phyloP scores from a whole-genome alignment of 2,888 invertebrate species.

The Plusia festucae region DNA sequence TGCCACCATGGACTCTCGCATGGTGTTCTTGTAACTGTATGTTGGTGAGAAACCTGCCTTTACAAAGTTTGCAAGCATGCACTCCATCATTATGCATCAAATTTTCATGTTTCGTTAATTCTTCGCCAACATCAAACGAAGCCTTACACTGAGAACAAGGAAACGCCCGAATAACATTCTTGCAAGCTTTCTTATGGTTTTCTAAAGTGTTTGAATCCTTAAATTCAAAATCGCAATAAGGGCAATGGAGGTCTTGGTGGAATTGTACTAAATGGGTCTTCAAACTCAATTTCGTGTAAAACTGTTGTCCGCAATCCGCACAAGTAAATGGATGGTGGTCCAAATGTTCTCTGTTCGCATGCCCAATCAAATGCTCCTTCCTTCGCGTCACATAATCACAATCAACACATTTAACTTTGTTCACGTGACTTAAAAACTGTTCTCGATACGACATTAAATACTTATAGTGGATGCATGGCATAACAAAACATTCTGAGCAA shows the following conservation, averaged over 20 bases:
- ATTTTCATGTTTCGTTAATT: constrained; percentile 62
- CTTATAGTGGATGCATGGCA: constrained; percentile 71
- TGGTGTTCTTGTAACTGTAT: constrained; percentile 67
- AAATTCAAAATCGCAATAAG: constrained; percentile 69
- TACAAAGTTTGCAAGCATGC: constrained; percentile 67
- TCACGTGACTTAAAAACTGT: constrained; percentile 63
- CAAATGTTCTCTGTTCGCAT: constrained; percentile 74
- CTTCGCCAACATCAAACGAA: constrained; percentile 65
- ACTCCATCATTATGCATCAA: constrained; percentile 64
- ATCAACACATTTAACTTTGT: constrained; percentile 68
- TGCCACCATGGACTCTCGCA: constrained; percentile 67
- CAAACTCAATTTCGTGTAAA: constrained; percentile 71
- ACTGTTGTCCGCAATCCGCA: constrained; percentile 69
- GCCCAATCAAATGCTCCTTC: constrained; percentile 70
- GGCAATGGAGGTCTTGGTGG: constrained; percentile 68
- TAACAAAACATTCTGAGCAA: constrained; percentile 68
- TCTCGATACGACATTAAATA: constrained; percentile 71
- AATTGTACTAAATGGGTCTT: constrained; percentile 69
- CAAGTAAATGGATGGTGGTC: constrained; percentile 74
- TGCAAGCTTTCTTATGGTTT: constrained; percentile 65
- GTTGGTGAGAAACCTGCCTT: constrained; percentile 64
- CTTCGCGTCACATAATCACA: constrained; percentile 72
- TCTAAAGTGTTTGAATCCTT: constrained; percentile 58
- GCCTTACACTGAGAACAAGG: constrained; percentile 66
- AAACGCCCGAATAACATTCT: constrained; percentile 54